Percentiles rank a stretch among this genome's conserved stretches.
Conservation (phyloP, 2,888 invertebrate species). For the Mythimna loreyi region DNA sequence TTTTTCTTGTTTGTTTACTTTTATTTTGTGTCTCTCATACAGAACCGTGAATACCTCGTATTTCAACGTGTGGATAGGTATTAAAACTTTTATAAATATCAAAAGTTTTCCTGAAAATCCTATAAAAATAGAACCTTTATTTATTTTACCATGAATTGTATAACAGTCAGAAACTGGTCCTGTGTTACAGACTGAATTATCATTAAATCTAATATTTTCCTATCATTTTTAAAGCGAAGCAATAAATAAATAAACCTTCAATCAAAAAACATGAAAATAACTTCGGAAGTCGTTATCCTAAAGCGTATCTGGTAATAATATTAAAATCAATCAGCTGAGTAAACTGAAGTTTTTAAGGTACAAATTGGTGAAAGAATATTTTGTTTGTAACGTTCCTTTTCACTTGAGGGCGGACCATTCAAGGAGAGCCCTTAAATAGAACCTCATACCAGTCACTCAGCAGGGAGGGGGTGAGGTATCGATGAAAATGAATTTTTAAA, state of each 20-base stretch:
- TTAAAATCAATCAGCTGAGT: constrained; percentile 48
- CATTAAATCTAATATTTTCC: not conserved
- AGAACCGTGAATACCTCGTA: not conserved
- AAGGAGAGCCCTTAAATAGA: constrained; percentile 73
- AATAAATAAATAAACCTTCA: constrained; percentile 29
- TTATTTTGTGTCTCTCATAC: not conserved
- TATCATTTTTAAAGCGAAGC: constrained; percentile 1
- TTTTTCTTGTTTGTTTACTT: not conserved
- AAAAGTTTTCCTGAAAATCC: not conserved
- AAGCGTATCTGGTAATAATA: constrained; percentile 27
- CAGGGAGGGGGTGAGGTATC: constrained; percentile 65
- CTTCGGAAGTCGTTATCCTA: not conserved
- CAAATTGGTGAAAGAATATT: constrained; percentile 42
- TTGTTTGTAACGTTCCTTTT: constrained; percentile 38
- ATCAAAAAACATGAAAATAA: constrained; percentile 10
- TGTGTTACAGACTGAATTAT: constrained; percentile 15
- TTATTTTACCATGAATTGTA: not conserved
- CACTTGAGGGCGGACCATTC: constrained; percentile 51
- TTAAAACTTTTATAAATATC: constrained; percentile 4
- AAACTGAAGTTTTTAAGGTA: constrained; percentile 36
- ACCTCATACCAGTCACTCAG: constrained; percentile 71
- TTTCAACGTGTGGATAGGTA: not conserved
- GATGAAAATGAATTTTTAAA: constrained; percentile 50
- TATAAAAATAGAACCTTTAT: not conserved
- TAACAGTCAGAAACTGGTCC: constrained; percentile 6